Percentiles rank a stretch among this genome's conserved stretches.
Evolutionary conservation across 2,797 vertebrate genomes (phyloP).

Genomic region (Heliangelus exortis): DNA sequence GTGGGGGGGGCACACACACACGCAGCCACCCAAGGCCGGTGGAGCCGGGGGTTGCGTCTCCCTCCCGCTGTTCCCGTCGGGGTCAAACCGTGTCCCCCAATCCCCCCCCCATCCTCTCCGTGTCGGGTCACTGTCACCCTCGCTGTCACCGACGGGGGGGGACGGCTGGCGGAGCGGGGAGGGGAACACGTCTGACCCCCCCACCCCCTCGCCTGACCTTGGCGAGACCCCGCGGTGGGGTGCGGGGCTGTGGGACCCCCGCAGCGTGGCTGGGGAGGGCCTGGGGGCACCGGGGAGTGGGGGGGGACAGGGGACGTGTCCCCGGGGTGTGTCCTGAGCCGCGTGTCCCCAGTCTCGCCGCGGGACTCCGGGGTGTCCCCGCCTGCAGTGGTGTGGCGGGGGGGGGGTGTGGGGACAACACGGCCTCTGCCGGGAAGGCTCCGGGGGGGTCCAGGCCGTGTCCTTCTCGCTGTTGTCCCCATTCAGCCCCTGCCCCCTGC

Average conservation of each 20-base stretch:
- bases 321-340: neutral
- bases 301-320: neutral
- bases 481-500: neutral
- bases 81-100: no score
- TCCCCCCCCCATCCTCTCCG: no score
- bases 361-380: neutral
- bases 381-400: no score
- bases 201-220: neutral
- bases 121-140: no score
- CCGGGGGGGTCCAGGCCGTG: neutral
- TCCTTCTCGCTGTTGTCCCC: neutral
- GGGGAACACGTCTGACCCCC: no score
- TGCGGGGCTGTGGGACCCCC: neutral
- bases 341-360: neutral
- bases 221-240: neutral
- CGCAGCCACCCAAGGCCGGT: no score
- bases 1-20: no score
- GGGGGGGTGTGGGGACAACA: no score
- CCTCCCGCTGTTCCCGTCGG: no score
- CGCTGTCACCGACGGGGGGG: no score
- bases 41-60: no score
- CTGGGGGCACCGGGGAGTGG: neutral
- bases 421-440: neutral
- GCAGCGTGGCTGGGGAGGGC: neutral
- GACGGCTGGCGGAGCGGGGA: no score